Evolutionary conservation across 37 sponge, comb jelly and placozoan genomes (phyloP).

Genomic region (Beroe forskalii): DNA sequence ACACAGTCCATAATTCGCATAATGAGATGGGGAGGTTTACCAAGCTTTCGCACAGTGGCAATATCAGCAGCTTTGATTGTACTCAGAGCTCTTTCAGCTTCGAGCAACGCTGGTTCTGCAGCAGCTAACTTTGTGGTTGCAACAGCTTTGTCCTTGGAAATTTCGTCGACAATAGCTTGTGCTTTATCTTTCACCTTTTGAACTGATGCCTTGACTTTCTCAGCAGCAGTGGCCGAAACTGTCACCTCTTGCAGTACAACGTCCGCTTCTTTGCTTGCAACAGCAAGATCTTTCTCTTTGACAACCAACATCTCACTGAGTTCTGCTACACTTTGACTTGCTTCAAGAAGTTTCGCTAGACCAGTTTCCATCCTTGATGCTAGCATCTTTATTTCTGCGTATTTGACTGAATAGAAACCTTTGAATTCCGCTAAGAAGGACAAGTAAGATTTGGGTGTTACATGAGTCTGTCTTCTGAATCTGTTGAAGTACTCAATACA

Average conservation of each 20-base stretch:
- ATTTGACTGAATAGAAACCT: slow-evolving; percentile 81
- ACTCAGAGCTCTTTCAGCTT: slow-evolving; percentile 93
- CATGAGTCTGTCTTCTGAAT: slow-evolving; percentile 88
- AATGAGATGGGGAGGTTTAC: slow-evolving; percentile 98
- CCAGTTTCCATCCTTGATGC: slow-evolving; percentile 93
- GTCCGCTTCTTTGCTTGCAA: slow-evolving; percentile 88
- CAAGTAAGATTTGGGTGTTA: slow-evolving; percentile 98
- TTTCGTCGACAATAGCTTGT: slow-evolving; percentile 92
- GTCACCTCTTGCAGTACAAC: slow-evolving; percentile 94
- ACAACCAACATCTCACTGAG: slow-evolving; percentile 87
- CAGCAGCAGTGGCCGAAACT: slow-evolving; percentile 94
- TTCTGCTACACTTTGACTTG: slow-evolving; percentile 81
- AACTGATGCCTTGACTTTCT: slow-evolving; percentile 95
- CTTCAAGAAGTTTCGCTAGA: slow-evolving; percentile 92
- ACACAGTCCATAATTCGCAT: slow-evolving; percentile 99
- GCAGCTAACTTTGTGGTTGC: slow-evolving; percentile 89
- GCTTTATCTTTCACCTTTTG: slow-evolving; percentile 99
- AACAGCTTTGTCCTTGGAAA: slow-evolving; percentile 84
- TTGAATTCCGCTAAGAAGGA: slow-evolving; percentile 96
- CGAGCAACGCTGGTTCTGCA: slow-evolving; percentile 92
- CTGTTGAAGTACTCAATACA: slow-evolving; percentile 95
- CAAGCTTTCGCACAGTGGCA: slow-evolving; percentile 94
- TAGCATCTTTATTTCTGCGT: slow-evolving; percentile 75
- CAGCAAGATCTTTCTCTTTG: slow-evolving; percentile 93
- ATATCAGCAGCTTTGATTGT: slow-evolving; percentile 97